Evolutionary conservation across 2,888 invertebrate species (phyloP).

Genomic region (Dendrolimus pini): DNA sequence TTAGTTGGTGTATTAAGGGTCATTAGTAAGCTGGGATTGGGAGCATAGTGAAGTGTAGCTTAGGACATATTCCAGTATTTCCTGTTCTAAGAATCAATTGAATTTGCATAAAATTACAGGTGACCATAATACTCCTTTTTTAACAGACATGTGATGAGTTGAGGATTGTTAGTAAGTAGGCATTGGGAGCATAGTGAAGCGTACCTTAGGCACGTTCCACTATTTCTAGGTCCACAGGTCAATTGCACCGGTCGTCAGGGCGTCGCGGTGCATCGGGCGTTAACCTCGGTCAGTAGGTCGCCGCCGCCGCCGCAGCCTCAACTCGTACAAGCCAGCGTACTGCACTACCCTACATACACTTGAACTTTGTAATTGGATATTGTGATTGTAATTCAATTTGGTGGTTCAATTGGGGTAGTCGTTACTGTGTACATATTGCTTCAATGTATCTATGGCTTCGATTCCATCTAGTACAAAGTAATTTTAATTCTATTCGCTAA

Average conservation of each 20-base stretch:
- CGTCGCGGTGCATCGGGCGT: constrained; percentile 50
- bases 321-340: constrained; percentile 22
- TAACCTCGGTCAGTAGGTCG: constrained; percentile 69
- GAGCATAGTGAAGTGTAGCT: constrained; percentile 9
- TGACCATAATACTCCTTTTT: no score
- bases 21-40: background rate
- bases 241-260: constrained; percentile 14
- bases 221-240: constrained; percentile 42
- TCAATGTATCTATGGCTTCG: no score
- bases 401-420: constrained; percentile 3
- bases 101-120: background rate
- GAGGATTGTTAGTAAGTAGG: no score
- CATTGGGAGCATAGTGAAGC: constrained; percentile 9
- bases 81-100: constrained; percentile 35
- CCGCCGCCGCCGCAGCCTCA: constrained; percentile 41
- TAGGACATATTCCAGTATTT: constrained; percentile 28
- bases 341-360: constrained; percentile 46
- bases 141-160: no score
- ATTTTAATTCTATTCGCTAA: no score
- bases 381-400: constrained; percentile 10
- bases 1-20: no score
- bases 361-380: constrained; percentile 42
- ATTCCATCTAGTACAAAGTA: no score
- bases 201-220: constrained; percentile 18
- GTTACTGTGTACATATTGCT: no score